Evolutionary conservation across 2,888 invertebrate species (phyloP).

Genomic region (Automeris io): DNA sequence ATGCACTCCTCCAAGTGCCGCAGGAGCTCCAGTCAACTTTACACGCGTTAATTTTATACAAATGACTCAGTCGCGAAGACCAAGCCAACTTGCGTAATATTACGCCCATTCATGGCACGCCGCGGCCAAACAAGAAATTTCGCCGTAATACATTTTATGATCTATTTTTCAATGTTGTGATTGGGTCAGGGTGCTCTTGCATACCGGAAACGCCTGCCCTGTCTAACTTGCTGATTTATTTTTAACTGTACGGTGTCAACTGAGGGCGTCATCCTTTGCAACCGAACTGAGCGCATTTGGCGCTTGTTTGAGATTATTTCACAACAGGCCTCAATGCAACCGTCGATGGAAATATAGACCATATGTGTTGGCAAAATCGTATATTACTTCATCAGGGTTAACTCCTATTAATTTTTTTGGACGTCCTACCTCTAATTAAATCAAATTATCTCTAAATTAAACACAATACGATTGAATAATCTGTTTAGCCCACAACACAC

Average conservation of each 20-base stretch:
- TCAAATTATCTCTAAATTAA: neutral
- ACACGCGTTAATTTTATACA: conserved; percentile 54
- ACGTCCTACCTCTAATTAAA: neutral
- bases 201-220: conserved; percentile 68
- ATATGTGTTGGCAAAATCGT: conserved; percentile 35
- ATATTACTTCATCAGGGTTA: conserved; percentile 18
- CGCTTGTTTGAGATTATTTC: conserved; percentile 54
- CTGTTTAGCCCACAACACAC: neutral
- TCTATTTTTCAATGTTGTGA: conserved; percentile 31
- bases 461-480: neutral
- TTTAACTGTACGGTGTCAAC: conserved; percentile 63
- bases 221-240: conserved; percentile 73
- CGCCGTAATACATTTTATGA: conserved; percentile 23
- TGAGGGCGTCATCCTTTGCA: conserved; percentile 62
- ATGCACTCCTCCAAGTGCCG: conserved; percentile 50
- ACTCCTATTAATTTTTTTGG: conserved; percentile 5
- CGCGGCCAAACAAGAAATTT: conserved; percentile 39
- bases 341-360: conserved; percentile 44
- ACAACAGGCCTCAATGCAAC: conserved; percentile 36
- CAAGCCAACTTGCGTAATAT: conserved; percentile 57
- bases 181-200: conserved; percentile 57
- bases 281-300: conserved; percentile 40
- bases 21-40: conserved; percentile 38
- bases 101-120: conserved; percentile 55
- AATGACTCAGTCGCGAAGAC: conserved; percentile 52